phyloP scores from a whole-genome alignment of 1,140 invertebrate genomes.

The Bombus cullumanus region DNA sequence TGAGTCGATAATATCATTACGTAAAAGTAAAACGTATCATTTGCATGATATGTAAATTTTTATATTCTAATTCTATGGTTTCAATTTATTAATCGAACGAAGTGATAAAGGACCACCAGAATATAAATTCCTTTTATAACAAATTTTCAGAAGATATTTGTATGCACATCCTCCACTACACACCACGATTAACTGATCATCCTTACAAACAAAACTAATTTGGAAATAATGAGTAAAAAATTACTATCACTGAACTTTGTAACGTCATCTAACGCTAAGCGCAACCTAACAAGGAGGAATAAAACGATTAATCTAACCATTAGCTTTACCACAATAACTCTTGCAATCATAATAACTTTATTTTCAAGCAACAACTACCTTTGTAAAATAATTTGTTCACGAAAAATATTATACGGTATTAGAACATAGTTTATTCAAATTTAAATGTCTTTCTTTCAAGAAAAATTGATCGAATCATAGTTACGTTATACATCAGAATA shows the following conservation, averaged over 20 bases:
- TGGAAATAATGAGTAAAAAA: background rate
- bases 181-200: background rate
- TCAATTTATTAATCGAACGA: background rate
- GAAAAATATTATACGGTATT: too few relatives aligned
- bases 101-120: background rate
- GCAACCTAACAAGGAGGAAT: too few relatives aligned
- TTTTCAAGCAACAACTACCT: background rate
- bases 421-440: background rate
- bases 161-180: background rate
- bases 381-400: background rate
- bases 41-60: background rate
- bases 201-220: background rate
- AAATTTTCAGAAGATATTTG: background rate
- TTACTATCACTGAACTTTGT: background rate
- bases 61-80: background rate
- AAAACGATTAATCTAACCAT: background rate
- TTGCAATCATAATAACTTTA: background rate
- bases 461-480: background rate
- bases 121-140: background rate
- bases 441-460: background rate
- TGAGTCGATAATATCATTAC: background rate
- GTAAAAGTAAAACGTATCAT: background rate
- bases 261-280: background rate
- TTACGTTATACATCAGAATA: too few relatives aligned
- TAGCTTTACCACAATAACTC: background rate